Evolutionary conservation across 2,797 vertebrate genomes (phyloP).

Genomic region (Dryobates pubescens): DNA sequence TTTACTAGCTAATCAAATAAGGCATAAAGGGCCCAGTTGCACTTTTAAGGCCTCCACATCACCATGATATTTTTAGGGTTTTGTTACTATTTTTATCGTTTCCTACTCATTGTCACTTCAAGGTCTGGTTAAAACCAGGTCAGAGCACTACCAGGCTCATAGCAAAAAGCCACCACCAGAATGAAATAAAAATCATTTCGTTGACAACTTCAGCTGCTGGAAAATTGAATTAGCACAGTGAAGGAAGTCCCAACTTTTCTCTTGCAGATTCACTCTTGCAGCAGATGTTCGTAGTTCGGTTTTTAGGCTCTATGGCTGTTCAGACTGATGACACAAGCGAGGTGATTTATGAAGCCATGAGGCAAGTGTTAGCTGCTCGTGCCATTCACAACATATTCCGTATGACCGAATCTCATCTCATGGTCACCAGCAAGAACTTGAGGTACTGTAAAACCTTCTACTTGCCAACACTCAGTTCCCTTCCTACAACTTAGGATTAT

Average conservation of each 20-base stretch:
- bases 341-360: constrained; percentile 97
- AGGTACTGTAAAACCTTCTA: constrained; percentile 77
- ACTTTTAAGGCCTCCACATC: not conserved
- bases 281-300: constrained; percentile 94
- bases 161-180: not conserved
- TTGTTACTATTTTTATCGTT: too few relatives aligned
- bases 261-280: constrained; percentile 90
- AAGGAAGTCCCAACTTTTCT: not conserved
- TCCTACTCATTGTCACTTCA: not conserved
- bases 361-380: constrained; percentile 94
- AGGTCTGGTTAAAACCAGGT: not conserved
- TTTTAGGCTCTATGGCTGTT: constrained; percentile 96
- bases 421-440: constrained; percentile 91
- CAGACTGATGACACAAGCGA: constrained; percentile 85
- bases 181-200: not conserved
- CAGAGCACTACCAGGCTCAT: not conserved
- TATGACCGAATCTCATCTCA: constrained; percentile 92
- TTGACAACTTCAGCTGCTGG: not conserved
- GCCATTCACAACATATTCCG: constrained; percentile 99
- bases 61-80: too few relatives aligned
- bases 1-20: not conserved
- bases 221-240: not conserved
- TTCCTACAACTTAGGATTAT: not conserved
- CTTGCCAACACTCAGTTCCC: not conserved
- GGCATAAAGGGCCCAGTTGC: not conserved